Conservation (phyloP, 2,797 vertebrate species). For the Sandelia bainsii region DNA sequence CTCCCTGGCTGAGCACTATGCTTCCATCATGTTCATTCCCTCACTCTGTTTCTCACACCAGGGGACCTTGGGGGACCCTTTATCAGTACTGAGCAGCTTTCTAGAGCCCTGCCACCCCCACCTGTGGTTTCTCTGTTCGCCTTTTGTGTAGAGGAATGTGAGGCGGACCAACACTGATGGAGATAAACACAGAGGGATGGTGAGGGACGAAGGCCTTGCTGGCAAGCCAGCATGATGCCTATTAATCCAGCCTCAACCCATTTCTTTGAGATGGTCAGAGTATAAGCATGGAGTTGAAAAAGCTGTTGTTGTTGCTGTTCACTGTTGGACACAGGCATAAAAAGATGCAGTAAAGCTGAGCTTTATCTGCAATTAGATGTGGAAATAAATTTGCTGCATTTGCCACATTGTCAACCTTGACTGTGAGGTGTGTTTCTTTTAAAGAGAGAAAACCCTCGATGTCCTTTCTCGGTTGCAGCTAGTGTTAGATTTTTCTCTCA, state of each 20-base stretch:
- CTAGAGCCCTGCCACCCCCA: slow-evolving; percentile 53
- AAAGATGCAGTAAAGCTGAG: slow-evolving; percentile 33
- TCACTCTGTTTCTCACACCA: slow-evolving; percentile 68
- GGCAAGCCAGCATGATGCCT: slow-evolving; percentile 58
- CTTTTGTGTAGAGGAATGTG: slow-evolving; percentile 76
- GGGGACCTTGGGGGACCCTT: slow-evolving; percentile 77
- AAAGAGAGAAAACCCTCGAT: slow-evolving; percentile 53
- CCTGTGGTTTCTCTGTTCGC: slow-evolving; percentile 52
- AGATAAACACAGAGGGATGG: slow-evolving; percentile 66
- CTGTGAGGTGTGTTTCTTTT: slow-evolving; percentile 61
- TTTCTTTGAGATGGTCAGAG: slow-evolving; percentile 50
- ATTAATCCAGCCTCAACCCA: slow-evolving; percentile 74
- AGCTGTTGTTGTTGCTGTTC: slow-evolving; percentile 19
- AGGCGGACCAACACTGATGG: slow-evolving; percentile 67
- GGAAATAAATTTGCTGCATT: slow-evolving; percentile 61
- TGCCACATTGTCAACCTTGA: slow-evolving; percentile 73
- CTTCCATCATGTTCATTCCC: slow-evolving; percentile 65
- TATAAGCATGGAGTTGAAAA: slow-evolving; percentile 27
- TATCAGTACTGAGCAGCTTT: slow-evolving; percentile 81
- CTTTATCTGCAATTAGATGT: slow-evolving; percentile 63
- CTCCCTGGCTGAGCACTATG: slow-evolving; percentile 66
- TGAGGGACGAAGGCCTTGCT: slow-evolving; percentile 66
- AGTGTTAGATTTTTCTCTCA: slow-evolving; percentile 9
- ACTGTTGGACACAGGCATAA: slow-evolving; percentile 35
- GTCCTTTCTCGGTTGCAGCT: slow-evolving; percentile 30